phyloP scores from a whole-genome alignment of 2,113 vertebrate species.

The Gambusia affinis region DNA sequence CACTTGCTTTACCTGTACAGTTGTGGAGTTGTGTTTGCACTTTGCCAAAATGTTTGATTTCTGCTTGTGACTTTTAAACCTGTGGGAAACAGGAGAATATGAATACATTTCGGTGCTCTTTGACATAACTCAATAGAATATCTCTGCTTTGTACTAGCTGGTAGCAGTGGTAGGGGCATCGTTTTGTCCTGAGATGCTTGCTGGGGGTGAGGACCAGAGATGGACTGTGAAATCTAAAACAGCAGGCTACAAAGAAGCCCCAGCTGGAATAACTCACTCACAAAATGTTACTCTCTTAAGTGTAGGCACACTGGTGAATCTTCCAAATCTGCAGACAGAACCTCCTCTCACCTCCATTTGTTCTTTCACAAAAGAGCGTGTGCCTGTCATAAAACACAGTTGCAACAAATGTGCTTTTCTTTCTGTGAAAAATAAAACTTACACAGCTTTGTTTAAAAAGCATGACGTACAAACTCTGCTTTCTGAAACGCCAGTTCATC shows the following conservation, averaged over 20 bases:
- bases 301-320: constrained; percentile 49
- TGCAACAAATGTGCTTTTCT: constrained; percentile 16
- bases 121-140: constrained; percentile 35
- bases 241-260: constrained; percentile 70
- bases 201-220: constrained; percentile 29
- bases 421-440: not conserved
- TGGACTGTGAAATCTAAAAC: constrained; percentile 80
- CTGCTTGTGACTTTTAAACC: not conserved
- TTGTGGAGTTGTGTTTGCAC: not conserved
- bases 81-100: constrained; percentile 55
- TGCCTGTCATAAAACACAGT: constrained; percentile 22
- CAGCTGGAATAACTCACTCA: constrained; percentile 77
- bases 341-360: constrained; percentile 15
- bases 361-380: constrained; percentile 5
- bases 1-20: not conserved
- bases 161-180: constrained; percentile 1
- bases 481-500: not conserved
- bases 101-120: constrained; percentile 71
- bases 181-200: constrained; percentile 44
- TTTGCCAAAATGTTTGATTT: not conserved
- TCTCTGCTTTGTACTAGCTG: constrained; percentile 13
- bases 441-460: no score
- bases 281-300: constrained; percentile 76
- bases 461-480: not conserved
- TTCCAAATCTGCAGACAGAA: constrained; percentile 42